Conservation (phyloP, 1,140 invertebrate genomes). For the Drosophila nebulosa region DNA sequence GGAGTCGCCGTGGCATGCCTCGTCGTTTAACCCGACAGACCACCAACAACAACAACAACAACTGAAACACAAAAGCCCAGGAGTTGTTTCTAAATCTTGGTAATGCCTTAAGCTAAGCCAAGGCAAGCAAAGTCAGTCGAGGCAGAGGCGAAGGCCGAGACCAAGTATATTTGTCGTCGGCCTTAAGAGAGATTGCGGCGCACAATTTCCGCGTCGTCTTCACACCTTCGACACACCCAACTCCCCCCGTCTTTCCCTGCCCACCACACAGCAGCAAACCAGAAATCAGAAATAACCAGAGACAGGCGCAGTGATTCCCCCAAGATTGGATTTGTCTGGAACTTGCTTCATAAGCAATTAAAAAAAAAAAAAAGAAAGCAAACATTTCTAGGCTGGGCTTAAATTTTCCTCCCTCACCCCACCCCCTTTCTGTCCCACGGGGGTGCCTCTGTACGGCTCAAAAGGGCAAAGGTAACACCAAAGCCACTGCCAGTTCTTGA, state of each 20-base stretch:
- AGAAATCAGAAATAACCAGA: neutral
- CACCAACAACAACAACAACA: conserved; percentile 19
- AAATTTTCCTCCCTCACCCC: neutral
- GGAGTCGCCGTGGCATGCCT: neutral
- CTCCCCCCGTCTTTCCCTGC: neutral
- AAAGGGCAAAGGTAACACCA: neutral
- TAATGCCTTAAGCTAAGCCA: conserved; percentile 65
- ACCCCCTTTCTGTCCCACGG: no score
- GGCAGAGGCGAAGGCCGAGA: no score
- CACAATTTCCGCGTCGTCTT: conserved; percentile 58
- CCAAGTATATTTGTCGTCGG: conserved; percentile 77
- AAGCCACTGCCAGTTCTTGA: neutral
- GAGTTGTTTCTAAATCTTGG: conserved; percentile 75
- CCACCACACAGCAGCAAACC: conserved; percentile 9
- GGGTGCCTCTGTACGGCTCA: neutral
- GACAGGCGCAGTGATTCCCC: neutral
- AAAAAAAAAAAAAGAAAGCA: neutral
- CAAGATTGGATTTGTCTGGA: neutral
- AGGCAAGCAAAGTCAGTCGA: no score
- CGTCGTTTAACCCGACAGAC: conserved; percentile 68
- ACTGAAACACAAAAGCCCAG: conserved; percentile 46
- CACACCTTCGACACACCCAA: no score
- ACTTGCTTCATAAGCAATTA: neutral
- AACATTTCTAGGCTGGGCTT: neutral
- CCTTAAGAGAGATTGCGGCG: conserved; percentile 77